phyloP scores from a whole-genome alignment of 2,113 vertebrate genomes.

The Hyperopisus bebe region DNA sequence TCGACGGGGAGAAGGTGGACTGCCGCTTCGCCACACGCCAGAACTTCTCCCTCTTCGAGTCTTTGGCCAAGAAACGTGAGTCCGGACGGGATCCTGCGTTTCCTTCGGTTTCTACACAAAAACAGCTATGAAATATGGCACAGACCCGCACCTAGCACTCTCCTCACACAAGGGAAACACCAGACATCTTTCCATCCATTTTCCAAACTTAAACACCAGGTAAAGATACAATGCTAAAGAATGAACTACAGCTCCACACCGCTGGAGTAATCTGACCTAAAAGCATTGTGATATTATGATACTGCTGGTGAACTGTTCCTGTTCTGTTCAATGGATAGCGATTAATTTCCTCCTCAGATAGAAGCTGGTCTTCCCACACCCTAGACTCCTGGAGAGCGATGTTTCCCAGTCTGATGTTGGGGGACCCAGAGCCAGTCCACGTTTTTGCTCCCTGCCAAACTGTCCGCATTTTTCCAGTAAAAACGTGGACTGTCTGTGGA shows the following conservation, averaged over 20 bases:
- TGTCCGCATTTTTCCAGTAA: too few relatives aligned
- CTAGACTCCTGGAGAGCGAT: background rate
- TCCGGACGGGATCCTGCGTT: slow-evolving; percentile 20
- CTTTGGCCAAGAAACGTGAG: slow-evolving; percentile 87
- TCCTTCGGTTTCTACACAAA: background rate
- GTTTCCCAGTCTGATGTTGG: too few relatives aligned
- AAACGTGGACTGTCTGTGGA: too few relatives aligned
- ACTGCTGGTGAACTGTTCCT: background rate
- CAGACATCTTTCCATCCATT: background rate
- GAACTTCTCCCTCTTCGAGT: slow-evolving; percentile 80
- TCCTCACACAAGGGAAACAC: background rate
- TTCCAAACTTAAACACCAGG: background rate
- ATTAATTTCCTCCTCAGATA: background rate
- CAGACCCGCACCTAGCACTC: background rate
- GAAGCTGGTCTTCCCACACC: background rate
- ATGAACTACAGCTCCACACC: background rate
- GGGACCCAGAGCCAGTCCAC: too few relatives aligned
- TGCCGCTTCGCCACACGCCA: slow-evolving; percentile 81
- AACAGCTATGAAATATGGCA: background rate
- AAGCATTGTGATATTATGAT: background rate
- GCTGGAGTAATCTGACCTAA: background rate
- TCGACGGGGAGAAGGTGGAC: slow-evolving; percentile 80
- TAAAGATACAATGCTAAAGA: background rate
- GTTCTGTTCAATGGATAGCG: background rate
- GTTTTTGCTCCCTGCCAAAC: too few relatives aligned